phyloP scores from a whole-genome alignment of 2,888 invertebrate species.

The Protodeltote pygarga region DNA sequence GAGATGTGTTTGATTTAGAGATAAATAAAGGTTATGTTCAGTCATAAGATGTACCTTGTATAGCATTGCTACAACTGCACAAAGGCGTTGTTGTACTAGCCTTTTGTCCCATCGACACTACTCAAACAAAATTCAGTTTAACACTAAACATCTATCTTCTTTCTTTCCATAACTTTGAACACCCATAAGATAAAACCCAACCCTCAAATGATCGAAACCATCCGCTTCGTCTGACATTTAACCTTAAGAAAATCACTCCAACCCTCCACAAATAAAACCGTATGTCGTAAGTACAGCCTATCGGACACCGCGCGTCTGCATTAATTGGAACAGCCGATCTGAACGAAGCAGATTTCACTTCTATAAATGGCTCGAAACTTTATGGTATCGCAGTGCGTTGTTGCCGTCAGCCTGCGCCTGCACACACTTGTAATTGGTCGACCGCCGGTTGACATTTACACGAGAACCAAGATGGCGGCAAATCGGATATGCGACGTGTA shows the following conservation, averaged over 20 bases:
- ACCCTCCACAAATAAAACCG: conserved; percentile 40
- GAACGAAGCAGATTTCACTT: conserved; percentile 72
- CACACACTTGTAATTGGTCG: conserved; percentile 82
- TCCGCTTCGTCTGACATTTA: conserved; percentile 19
- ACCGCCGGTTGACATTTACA: conserved; percentile 83
- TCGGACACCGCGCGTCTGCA: conserved; percentile 69
- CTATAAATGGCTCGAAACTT: conserved; percentile 84
- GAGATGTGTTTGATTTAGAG: conserved; percentile 30
- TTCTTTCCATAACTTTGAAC: not conserved
- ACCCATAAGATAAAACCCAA: not conserved
- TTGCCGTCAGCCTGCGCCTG: conserved; percentile 78
- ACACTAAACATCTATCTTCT: too few relatives aligned
- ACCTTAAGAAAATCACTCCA: conserved; percentile 28
- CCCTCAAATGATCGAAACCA: not conserved
- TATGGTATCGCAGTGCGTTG: conserved; percentile 82
- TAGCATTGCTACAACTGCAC: too few relatives aligned
- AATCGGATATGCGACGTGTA: conserved; percentile 66
- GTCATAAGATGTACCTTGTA: not conserved
- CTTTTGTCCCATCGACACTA: too few relatives aligned
- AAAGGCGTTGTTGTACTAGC: not conserved
- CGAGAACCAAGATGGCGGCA: conserved; percentile 80
- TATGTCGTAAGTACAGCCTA: conserved; percentile 52
- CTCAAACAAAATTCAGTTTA: too few relatives aligned
- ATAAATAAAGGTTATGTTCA: not conserved
- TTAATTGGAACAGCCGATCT: conserved; percentile 83